Conservation (phyloP, 1,140 invertebrate species). For the Bombus turneri region DNA sequence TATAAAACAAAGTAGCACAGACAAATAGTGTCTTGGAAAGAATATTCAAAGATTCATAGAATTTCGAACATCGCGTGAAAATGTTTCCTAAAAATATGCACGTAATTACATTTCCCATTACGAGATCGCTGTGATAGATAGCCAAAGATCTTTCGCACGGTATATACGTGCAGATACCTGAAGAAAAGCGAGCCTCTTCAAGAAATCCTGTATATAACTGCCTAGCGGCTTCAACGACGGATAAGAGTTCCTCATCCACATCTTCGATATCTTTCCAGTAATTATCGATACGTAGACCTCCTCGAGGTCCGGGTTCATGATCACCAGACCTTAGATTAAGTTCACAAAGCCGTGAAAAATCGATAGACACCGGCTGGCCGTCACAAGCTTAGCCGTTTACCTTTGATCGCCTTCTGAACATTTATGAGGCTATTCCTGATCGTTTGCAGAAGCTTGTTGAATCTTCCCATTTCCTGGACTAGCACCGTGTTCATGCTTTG, state of each 20-base stretch:
- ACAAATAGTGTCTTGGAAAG: no score
- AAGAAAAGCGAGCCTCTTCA: conserved; percentile 90
- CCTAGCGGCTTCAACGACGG: conserved; percentile 96
- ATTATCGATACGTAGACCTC: conserved; percentile 93
- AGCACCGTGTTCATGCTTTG: conserved; percentile 97
- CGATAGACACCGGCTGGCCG: neutral
- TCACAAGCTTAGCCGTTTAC: conserved; percentile 77
- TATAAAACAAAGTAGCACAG: no score
- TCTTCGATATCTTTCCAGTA: conserved; percentile 90
- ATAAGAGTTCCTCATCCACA: conserved; percentile 94
- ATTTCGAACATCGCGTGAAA: no score
- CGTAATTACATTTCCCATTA: neutral
- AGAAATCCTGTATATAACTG: conserved; percentile 94
- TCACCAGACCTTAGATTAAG: conserved; percentile 86
- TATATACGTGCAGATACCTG: conserved; percentile 83
- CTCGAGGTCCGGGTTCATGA: conserved; percentile 93
- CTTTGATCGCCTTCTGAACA: conserved; percentile 94
- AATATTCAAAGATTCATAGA: no score
- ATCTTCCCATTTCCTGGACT: conserved; percentile 96
- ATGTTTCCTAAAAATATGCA: neutral
- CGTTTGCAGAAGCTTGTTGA: conserved; percentile 90
- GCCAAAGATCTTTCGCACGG: neutral
- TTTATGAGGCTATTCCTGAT: conserved; percentile 90
- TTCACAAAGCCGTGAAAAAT: conserved; percentile 20
- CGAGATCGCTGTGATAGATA: neutral